phyloP scores from a whole-genome alignment of 2,797 vertebrate species.

The Acrocephalus scirpaceus region DNA sequence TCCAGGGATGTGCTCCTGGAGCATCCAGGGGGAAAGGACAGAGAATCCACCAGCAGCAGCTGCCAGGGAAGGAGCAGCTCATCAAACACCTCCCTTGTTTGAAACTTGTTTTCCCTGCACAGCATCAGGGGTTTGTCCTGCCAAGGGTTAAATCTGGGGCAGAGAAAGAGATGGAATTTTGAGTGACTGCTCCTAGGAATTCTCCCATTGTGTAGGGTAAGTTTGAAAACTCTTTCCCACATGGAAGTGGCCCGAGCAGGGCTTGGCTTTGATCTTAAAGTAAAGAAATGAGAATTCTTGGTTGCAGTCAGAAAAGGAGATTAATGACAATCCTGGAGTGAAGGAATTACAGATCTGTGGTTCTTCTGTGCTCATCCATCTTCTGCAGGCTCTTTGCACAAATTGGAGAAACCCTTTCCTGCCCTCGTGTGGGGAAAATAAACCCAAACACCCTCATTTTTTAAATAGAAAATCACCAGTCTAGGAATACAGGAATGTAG shows the following conservation, averaged over 20 bases:
- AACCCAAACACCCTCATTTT: neutral
- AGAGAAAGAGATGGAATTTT: neutral
- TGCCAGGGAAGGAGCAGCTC: neutral
- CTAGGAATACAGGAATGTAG: neutral
- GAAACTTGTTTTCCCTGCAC: neutral
- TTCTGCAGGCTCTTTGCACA: neutral
- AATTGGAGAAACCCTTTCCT: neutral
- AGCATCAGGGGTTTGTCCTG: neutral
- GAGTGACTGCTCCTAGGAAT: neutral
- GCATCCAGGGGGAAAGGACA: neutral
- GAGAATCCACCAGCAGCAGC: neutral
- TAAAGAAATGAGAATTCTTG: neutral
- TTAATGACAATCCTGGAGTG: neutral
- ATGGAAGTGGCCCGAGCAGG: neutral
- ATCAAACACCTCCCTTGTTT: neutral
- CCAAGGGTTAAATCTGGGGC: neutral
- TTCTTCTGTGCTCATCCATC: neutral
- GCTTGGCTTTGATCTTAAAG: neutral
- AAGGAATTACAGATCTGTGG: neutral
- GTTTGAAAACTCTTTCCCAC: neutral
- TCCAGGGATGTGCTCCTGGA: neutral
- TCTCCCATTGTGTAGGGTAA: neutral
- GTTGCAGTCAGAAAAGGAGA: neutral
- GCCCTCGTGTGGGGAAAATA: neutral
- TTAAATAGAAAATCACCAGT: neutral